Percentiles rank a stretch among this genome's conserved stretches.
phyloP scores from a whole-genome alignment of 2,888 invertebrate genomes.

The Fissipunctia ypsillon region DNA sequence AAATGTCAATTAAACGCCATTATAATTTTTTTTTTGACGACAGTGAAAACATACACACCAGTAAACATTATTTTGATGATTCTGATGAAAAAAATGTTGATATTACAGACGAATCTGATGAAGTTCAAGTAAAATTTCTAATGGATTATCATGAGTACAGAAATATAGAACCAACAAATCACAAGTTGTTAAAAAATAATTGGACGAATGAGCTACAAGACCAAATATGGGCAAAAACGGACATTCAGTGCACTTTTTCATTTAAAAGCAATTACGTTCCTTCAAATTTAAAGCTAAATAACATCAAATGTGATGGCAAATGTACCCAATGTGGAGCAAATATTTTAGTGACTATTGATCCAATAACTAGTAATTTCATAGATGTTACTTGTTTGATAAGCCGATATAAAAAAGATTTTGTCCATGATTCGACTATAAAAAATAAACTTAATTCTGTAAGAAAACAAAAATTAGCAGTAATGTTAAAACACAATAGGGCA shows the following conservation, averaged over 20 bases:
- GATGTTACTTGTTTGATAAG: slow-evolving; percentile 36
- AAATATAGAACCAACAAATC: slow-evolving; percentile 35
- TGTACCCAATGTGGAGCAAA: slow-evolving; percentile 49
- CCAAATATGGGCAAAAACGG: slow-evolving; percentile 40
- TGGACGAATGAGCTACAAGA: slow-evolving; percentile 44
- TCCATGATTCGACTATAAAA: slow-evolving; percentile 37
- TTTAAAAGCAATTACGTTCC: slow-evolving; percentile 47
- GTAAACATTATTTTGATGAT: slow-evolving; percentile 34
- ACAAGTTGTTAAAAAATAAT: slow-evolving; percentile 34
- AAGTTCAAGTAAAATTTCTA: slow-evolving; percentile 33
- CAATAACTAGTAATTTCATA: slow-evolving; percentile 39
- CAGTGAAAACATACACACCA: slow-evolving; percentile 16
- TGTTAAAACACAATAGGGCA: slow-evolving; percentile 32
- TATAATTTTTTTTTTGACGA: too few species aligned
- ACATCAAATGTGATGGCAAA: slow-evolving; percentile 41
- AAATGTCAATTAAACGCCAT: slow-evolving; percentile 39
- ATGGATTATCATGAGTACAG: slow-evolving; percentile 39
- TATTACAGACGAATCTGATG: slow-evolving; percentile 32
- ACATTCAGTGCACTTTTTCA: slow-evolving; percentile 37
- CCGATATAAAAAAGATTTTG: slow-evolving; percentile 38
- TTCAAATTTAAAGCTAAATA: slow-evolving; percentile 30
- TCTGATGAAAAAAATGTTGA: slow-evolving; percentile 32
- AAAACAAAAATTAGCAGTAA: slow-evolving; percentile 36
- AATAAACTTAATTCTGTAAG: slow-evolving; percentile 39
- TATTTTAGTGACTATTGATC: slow-evolving; percentile 34